Conservation (phyloP, 2,113 vertebrate genomes). For the Megatriorchis doriae region DNA sequence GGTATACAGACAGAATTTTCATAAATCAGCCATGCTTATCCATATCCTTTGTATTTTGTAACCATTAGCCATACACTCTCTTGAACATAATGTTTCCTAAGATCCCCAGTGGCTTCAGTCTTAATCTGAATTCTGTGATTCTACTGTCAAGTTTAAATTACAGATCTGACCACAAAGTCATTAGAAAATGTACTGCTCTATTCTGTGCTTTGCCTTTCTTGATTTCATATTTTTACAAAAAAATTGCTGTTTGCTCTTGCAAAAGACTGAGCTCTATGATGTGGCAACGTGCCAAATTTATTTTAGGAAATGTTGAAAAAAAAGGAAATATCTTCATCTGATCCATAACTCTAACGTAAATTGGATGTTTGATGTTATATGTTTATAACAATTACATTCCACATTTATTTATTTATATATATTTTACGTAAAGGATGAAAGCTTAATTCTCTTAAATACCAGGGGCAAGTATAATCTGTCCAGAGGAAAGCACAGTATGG, state of each 20-base stretch:
- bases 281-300: background rate
- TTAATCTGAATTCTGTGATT: conserved; percentile 40
- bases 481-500: background rate
- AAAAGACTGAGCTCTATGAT: background rate
- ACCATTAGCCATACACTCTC: conserved; percentile 19
- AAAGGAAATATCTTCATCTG: background rate
- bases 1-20: conserved; percentile 19
- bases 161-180: conserved; percentile 24
- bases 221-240: background rate
- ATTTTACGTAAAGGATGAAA: background rate
- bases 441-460: conserved; percentile 9
- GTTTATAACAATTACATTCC: background rate
- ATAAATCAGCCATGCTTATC: conserved; percentile 35
- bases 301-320: background rate
- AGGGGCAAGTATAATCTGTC: conserved; percentile 37
- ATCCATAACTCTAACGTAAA: background rate
- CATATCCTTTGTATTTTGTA: background rate
- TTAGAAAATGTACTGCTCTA: background rate
- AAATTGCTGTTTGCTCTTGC: background rate
- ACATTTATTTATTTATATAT: background rate
- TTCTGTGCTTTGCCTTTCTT: background rate
- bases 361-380: background rate
- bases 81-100: conserved; percentile 27
- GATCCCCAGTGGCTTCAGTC: background rate
- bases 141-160: conserved; percentile 24